Conservation (phyloP, 2,888 invertebrate species). For the Ichneumoninae sp. region DNA sequence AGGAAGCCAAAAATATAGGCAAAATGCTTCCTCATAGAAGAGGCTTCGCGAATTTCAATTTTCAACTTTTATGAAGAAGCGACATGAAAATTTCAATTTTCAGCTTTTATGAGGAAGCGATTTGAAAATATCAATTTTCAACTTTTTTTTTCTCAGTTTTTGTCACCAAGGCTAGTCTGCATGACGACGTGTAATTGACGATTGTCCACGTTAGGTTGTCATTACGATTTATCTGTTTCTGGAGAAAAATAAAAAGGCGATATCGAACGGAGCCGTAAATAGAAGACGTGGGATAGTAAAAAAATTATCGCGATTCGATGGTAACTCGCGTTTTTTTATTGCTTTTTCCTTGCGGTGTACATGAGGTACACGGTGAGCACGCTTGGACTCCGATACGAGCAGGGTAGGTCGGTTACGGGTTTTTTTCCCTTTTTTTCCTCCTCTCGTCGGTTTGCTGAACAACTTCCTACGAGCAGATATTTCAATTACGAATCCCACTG, state of each 20-base stretch:
- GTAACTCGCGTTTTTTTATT: slow-evolving; percentile 51
- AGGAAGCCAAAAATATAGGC: too few relatives aligned
- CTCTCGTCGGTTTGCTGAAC: slow-evolving; percentile 40
- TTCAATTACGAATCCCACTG: slow-evolving; percentile 58
- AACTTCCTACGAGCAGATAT: slow-evolving; percentile 64
- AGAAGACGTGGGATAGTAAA: neutral
- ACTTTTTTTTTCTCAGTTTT: neutral
- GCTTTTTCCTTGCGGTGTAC: slow-evolving; percentile 20
- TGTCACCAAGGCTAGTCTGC: neutral
- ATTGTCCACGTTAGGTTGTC: neutral
- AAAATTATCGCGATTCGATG: slow-evolving; percentile 20
- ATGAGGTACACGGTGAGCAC: slow-evolving; percentile 10
- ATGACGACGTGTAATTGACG: neutral
- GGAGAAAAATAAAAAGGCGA: neutral
- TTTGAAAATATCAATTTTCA: too few relatives aligned
- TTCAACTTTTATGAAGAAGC: too few relatives aligned
- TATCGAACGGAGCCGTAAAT: neutral
- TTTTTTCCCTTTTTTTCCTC: neutral
- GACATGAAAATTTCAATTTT: too few relatives aligned
- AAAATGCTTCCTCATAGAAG: too few relatives aligned
- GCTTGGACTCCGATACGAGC: slow-evolving; percentile 33
- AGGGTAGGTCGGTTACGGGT: slow-evolving; percentile 15
- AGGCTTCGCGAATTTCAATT: too few relatives aligned
- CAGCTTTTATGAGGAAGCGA: too few relatives aligned
- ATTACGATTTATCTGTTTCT: neutral